Base-by-base conservation (phyloP, 2,888 invertebrate genomes). In the Sinohyriopsis cumingii region DNA sequence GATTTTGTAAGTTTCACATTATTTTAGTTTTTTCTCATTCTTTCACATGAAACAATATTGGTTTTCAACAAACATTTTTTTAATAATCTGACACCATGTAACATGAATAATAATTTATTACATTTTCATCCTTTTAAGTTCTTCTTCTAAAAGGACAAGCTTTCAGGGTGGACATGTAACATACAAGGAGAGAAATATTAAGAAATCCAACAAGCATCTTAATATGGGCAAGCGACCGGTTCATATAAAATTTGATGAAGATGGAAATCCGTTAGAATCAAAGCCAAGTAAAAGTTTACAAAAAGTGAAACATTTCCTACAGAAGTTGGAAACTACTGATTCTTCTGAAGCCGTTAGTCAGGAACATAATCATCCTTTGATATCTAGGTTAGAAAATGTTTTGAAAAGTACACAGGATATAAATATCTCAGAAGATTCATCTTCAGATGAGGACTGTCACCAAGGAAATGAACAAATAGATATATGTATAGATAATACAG, bases 211-310 rank as follows among this genome's bases (percentile, higher is more conserved):
- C 12, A 71, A 76, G 65, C 61, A 68, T 20, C 67, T 85, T 18
- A 82, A 85, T 64, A 71, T 84, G 67, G 75, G 82, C 25, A 72
- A 81, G 76, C 75, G 74, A 20, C 72, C 77, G 1, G 64, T 66
- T 5, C 86, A 87, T 69, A 73, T 83, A 20, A 74, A 71, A 56
- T 87, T 86, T 81, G 85, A 85, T 68, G 76, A 82, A 59, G 84
- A 86, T 66, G 87, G 84, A 9, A 79, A 81, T 59, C 71, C 73
- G 18, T 62, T 81, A 25, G 59, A 71, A 57, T 55, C 63, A 3
- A 73, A 73, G 62, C 67, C 68, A 9, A 79, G 82, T 68, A 82
- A 80, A 78, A 68, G 75, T 6, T 64, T 86, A 22, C 72, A 70
- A 9, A 84, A 84, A 75, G 84, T 78, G 9, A 83, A 79, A 74